These are phyloP conservation scores for Camponotus fellah DNA, from an alignment of 2,888 invertebrate genomes.

Conservation along the genomic window DNA sequence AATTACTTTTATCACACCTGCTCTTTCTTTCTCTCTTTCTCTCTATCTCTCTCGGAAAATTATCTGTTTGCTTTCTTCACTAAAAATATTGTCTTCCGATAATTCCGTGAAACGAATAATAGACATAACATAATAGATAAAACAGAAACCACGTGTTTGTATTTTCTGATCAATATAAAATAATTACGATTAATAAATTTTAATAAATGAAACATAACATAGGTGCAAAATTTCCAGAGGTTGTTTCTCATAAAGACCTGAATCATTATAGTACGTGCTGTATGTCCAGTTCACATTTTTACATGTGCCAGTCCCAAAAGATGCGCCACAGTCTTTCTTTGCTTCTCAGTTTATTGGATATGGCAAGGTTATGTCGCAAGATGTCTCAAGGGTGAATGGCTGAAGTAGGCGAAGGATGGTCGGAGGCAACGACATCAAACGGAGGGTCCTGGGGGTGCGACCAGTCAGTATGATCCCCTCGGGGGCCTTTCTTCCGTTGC, in stretches of 20 bases:
- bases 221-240: neutral
- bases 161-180: neutral
- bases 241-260: neutral
- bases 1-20: constrained; percentile 73
- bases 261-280: constrained; percentile 6
- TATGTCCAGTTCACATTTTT: constrained; percentile 2
- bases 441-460: constrained; percentile 79
- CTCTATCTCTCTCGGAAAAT: constrained; percentile 42
- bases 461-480: constrained; percentile 81
- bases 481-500: constrained; percentile 81
- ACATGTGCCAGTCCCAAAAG: constrained; percentile 27
- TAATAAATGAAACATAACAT: neutral
- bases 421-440: constrained; percentile 70
- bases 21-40: constrained; percentile 42
- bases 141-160: neutral
- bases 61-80: constrained; percentile 52
- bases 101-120: neutral
- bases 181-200: constrained; percentile 7
- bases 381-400: constrained; percentile 72
- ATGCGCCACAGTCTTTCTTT: constrained; percentile 43
- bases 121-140: neutral
- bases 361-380: constrained; percentile 70
- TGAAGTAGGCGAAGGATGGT: constrained; percentile 64
- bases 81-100: constrained; percentile 27
- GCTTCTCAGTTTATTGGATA: constrained; percentile 66